Percentiles rank a stretch among this genome's conserved stretches.
These are phyloP conservation scores for Epinephelus malabaricus DNA, from an alignment of 2,797 vertebrate genomes.

Conservation along the genomic window DNA sequence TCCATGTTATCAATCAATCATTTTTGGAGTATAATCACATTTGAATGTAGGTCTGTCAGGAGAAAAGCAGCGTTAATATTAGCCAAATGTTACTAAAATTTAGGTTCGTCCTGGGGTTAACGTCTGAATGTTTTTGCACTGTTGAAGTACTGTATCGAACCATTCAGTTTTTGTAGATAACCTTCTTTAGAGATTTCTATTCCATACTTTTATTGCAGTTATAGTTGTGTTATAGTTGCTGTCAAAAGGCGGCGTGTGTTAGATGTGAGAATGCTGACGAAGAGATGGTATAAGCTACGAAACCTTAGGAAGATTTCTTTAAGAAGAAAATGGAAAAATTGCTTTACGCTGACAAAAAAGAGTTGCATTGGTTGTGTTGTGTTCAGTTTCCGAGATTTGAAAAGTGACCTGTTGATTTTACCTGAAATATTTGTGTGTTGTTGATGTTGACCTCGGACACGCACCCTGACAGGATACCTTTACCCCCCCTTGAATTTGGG, in stretches of 20 bases:
- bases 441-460: slow-evolving; percentile 44
- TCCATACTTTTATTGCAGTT: slow-evolving; percentile 50
- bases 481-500: slow-evolving; percentile 5
- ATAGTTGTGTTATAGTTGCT: slow-evolving; percentile 58
- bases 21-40: slow-evolving; percentile 62
- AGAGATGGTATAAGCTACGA: slow-evolving; percentile 75
- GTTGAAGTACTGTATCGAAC: slow-evolving; percentile 78
- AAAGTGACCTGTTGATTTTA: slow-evolving; percentile 54
- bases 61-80: slow-evolving; percentile 35
- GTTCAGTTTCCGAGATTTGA: slow-evolving; percentile 61
- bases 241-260: slow-evolving; percentile 48
- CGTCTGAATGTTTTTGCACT: slow-evolving; percentile 77
- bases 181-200: slow-evolving; percentile 49
- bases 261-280: slow-evolving; percentile 56
- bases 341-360: slow-evolving; percentile 71
- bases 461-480: slow-evolving; percentile 15
- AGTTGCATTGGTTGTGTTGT: slow-evolving; percentile 49
- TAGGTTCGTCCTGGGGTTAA: slow-evolving; percentile 18
- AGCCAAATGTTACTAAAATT: slow-evolving; percentile 47
- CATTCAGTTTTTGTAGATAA: slow-evolving; percentile 47
- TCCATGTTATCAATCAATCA: slow-evolving; percentile 40
- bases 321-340: slow-evolving; percentile 42
- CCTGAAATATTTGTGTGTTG: slow-evolving; percentile 44
- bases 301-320: slow-evolving; percentile 62
- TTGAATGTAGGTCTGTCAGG: slow-evolving; percentile 71